phyloP scores from a whole-genome alignment of 92 coral and sea anemone genomes.

The Heteractis magnifica region DNA sequence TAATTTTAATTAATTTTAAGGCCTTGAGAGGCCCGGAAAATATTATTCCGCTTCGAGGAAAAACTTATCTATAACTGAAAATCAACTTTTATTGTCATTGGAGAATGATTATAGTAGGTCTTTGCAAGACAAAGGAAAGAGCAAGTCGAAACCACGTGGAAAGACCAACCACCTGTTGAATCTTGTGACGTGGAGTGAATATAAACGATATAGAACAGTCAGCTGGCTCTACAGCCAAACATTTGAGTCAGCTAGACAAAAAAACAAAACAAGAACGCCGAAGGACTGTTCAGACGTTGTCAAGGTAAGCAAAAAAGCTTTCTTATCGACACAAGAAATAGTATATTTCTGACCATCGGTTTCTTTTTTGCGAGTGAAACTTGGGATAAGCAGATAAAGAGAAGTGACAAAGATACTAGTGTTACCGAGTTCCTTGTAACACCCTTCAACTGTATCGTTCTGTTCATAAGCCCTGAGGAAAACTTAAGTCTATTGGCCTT shows the following conservation, averaged over 20 bases:
- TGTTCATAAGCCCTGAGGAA: neutral
- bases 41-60: neutral
- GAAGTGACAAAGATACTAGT: neutral
- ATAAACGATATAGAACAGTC: neutral
- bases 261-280: constrained; percentile 50
- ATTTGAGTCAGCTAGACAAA: constrained; percentile 5
- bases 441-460: neutral
- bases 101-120: neutral
- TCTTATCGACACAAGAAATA: neutral
- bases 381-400: neutral
- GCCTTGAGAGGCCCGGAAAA: neutral
- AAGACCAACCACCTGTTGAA: constrained; percentile 75
- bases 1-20: no score
- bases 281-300: neutral
- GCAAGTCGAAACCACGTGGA: constrained; percentile 53
- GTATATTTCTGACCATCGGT: neutral
- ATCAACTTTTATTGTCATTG: constrained; percentile 2
- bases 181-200: constrained; percentile 70
- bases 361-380: neutral
- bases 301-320: constrained; percentile 19
- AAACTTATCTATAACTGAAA: neutral
- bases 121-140: constrained; percentile 2
- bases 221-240: constrained; percentile 16
- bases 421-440: neutral
- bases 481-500: neutral